phyloP scores from a whole-genome alignment of 2,888 invertebrate species.

The Dorcus hopei region DNA sequence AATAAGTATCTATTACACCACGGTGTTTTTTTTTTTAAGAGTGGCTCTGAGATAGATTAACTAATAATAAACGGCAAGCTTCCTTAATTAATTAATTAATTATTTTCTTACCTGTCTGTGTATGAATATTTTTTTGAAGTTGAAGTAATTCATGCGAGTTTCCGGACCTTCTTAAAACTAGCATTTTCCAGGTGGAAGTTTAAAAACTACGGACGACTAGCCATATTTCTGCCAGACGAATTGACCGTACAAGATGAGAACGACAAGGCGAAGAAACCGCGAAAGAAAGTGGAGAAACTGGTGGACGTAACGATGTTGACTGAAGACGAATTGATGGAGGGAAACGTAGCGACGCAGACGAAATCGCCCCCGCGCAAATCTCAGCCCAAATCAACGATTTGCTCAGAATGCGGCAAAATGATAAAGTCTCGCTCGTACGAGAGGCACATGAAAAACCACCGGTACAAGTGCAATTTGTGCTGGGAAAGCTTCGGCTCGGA shows the following conservation, averaged over 20 bases:
- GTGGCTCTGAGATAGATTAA: too few species aligned
- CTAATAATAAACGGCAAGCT: too few species aligned
- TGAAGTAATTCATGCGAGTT: too few species aligned
- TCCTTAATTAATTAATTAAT: too few species aligned
- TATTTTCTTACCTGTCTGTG: too few species aligned
- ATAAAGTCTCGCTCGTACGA: slow-evolving; percentile 17
- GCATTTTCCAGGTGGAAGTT: slow-evolving; percentile 11
- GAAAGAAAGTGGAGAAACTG: background rate
- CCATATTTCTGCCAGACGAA: slow-evolving; percentile 3
- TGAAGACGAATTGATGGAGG: background rate
- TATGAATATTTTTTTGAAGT: background rate
- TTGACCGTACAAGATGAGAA: background rate
- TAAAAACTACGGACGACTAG: slow-evolving; percentile 12
- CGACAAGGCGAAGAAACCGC: background rate
- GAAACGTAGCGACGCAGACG: background rate
- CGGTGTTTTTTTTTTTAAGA: too few species aligned
- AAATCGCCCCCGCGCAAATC: background rate
- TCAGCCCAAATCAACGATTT: slow-evolving; percentile 7
- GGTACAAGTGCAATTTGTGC: slow-evolving; percentile 41
- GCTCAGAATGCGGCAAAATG: slow-evolving; percentile 24
- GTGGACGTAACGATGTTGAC: background rate
- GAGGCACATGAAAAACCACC: slow-evolving; percentile 11
- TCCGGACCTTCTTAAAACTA: too few species aligned
- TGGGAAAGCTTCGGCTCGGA: slow-evolving; percentile 41
- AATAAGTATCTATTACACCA: too few species aligned